These are phyloP conservation scores for Orientallactaga bullata DNA, from an alignment of 2,113 vertebrate genomes.

Conservation along the genomic window DNA sequence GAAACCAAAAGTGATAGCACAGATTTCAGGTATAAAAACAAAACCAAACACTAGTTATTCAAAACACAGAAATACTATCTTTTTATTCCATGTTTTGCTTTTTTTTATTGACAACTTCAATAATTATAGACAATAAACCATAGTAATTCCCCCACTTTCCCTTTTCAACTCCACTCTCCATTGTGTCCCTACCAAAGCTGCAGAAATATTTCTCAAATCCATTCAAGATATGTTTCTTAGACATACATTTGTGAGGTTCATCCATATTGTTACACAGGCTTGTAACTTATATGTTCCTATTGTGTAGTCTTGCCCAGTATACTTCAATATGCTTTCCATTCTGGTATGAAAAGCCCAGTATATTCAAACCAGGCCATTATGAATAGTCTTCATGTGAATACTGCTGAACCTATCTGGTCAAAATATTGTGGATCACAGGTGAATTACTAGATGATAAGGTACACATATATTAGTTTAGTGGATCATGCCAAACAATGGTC, in stretches of 20 bases:
- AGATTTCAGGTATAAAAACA: background rate
- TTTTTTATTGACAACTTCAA: no score
- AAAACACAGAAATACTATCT: background rate
- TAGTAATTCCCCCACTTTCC: no score
- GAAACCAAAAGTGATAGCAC: background rate
- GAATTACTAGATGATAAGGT: background rate
- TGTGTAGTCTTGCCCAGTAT: background rate
- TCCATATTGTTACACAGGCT: background rate
- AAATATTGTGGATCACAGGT: background rate
- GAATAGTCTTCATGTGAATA: background rate
- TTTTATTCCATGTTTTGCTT: background rate
- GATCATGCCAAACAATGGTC: background rate
- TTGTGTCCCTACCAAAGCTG: no score
- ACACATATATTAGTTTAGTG: background rate
- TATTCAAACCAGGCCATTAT: background rate
- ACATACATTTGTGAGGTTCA: background rate
- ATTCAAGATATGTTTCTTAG: background rate
- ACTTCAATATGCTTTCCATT: background rate
- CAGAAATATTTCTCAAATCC: background rate
- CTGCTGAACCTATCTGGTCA: slow-evolving; percentile 1
- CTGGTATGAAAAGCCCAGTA: background rate
- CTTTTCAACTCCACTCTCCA: no score
- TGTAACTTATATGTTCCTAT: background rate
- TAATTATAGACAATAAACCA: no score
- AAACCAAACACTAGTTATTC: background rate